Base-by-base conservation (phyloP, 2,888 invertebrate species). In the Cotesia congregata region DNA sequence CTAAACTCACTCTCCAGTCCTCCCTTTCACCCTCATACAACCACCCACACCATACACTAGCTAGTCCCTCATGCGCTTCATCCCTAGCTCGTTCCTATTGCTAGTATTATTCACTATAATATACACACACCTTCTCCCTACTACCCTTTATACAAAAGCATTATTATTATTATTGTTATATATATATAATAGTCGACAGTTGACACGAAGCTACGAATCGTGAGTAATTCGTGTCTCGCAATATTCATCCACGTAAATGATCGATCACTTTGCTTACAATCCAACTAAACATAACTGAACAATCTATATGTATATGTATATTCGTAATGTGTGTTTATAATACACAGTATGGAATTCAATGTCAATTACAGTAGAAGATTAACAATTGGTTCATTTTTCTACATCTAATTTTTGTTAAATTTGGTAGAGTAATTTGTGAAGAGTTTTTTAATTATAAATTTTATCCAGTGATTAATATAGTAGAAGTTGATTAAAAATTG, bases 181-280 rank as follows among this genome's bases (percentile, higher is more conserved):
- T 50, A 50, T 50, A 50, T 50, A 50, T 50, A 50, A 50, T 7
- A 50, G 3, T 0, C 75, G 39, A 72, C 67, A 50, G 72, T 72
- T 76, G 76, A 76, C 72, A 72, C 73, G 69, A 73, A 72, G 68
- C 76, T 67, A 76, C 68, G 76, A 73, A 69, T 50, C 76, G 73
- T 73, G 76, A 50, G 72, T 76, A 72, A 73, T 76, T 76, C 68
- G 62, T 59, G 62, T 76, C 69, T 67, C 69, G 30, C 73, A 73
- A 68, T 69, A 76, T 76, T 73, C 73, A 72, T 67, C 69, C 40
- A 50, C 73, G 68, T 68, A 73, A 76, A 76, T 76, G 73, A 76
- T 76, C 73, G 76, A 76, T 76, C 72, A 72, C 67, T 72, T 59
- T 68, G 50, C 50, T 50, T 50, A 12, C 76, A 68, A 72, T 72